Evolutionary conservation across 1,140 invertebrate species (phyloP).

Genomic region (Cyphomyrmex costatus): DNA sequence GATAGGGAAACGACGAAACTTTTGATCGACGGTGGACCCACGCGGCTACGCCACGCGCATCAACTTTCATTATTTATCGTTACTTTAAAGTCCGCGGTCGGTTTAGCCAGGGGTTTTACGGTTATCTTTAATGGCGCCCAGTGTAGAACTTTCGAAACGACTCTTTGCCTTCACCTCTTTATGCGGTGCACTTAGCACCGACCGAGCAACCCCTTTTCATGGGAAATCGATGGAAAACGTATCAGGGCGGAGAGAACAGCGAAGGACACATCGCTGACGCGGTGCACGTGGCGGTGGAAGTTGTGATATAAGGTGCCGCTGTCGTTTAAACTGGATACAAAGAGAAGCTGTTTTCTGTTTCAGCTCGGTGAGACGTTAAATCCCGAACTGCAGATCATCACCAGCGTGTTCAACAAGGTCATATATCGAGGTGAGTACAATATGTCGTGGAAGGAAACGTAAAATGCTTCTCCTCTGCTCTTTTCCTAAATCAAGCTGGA

Average conservation of each 20-base stretch:
- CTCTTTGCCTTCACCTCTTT: constrained; percentile 80
- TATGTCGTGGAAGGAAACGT: not conserved
- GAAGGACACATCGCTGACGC: not conserved
- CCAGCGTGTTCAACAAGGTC: constrained; percentile 95
- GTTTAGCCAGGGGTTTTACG: constrained; percentile 77
- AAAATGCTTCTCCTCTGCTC: not conserved
- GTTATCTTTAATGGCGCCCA: constrained; percentile 80
- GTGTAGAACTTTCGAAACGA: constrained; percentile 80
- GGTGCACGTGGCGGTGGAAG: not conserved
- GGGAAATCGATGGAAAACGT: constrained; percentile 82
- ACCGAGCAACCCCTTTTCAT: constrained; percentile 78
- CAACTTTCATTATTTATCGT: constrained; percentile 76
- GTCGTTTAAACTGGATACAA: constrained; percentile 57
- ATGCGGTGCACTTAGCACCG: constrained; percentile 79
- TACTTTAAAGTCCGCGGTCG: constrained; percentile 66
- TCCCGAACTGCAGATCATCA: constrained; percentile 94
- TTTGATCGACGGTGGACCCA: constrained; percentile 62
- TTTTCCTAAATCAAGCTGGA: constrained; percentile 44
- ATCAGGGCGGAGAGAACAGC: constrained; percentile 74
- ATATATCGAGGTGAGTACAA: constrained; percentile 91
- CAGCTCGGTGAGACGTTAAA: constrained; percentile 95
- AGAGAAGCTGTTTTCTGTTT: constrained; percentile 83
- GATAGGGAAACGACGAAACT: constrained; percentile 64
- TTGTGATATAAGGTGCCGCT: constrained; percentile 17
- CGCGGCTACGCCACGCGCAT: constrained; percentile 39